A percentile compares a stretch with the other conserved stretches of the same genome.
Conservation (phyloP, 2,888 invertebrate species). For the Drosophila neotestacea region DNA sequence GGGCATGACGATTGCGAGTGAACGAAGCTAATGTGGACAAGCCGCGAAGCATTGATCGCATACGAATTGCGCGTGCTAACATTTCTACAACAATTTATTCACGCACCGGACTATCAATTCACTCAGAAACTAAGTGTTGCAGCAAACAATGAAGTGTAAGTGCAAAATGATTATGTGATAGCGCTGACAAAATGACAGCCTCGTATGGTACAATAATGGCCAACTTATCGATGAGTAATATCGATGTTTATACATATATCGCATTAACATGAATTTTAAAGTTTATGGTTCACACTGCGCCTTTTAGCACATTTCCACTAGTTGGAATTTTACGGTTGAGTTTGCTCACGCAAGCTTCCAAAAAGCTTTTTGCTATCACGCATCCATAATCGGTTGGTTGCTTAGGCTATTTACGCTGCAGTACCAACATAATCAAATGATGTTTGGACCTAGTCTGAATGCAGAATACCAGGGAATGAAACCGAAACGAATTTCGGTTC, state of each 20-base stretch:
- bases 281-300: too few species aligned
- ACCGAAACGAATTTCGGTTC: too few species aligned
- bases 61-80: slow-evolving; percentile 64
- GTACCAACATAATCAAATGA: too few species aligned
- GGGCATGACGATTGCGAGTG: slow-evolving; percentile 38
- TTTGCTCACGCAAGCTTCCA: too few species aligned
- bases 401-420: too few species aligned
- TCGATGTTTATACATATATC: slow-evolving; percentile 19
- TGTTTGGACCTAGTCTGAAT: too few species aligned
- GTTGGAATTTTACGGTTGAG: too few species aligned
- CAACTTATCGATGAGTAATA: slow-evolving; percentile 22
- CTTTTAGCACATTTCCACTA: too few species aligned
- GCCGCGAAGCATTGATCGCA: slow-evolving; percentile 60
- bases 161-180: slow-evolving; percentile 73
- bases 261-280: neutral
- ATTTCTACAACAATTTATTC: slow-evolving; percentile 34
- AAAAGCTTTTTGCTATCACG: too few species aligned
- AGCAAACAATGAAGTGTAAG: slow-evolving; percentile 35
- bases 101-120: slow-evolving; percentile 30
- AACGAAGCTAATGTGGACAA: slow-evolving; percentile 48
- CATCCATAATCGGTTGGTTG: too few species aligned
- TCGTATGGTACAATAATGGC: slow-evolving; percentile 12
- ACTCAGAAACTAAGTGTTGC: slow-evolving; percentile 36
- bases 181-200: slow-evolving; percentile 67
- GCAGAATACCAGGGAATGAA: too few species aligned